Evolutionary conservation across 1,140 invertebrate genomes (phyloP).

Genomic region (Himalopsyche phryganea): DNA sequence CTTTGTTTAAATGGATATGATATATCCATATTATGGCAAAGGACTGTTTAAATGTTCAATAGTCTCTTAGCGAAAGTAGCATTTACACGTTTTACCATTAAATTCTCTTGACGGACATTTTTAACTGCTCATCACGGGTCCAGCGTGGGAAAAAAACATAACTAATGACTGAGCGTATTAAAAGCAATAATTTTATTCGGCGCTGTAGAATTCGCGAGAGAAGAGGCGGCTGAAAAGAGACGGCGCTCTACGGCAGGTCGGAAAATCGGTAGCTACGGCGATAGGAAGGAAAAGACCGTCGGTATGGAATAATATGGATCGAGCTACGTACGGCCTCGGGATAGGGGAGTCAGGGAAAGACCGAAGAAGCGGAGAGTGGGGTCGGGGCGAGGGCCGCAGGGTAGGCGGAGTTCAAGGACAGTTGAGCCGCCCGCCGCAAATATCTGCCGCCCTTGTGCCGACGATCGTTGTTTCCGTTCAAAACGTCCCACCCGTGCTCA

Average conservation of each 20-base stretch:
- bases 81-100: too few relatives aligned
- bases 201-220: not conserved
- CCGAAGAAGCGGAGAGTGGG: not conserved
- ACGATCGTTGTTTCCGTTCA: not conserved
- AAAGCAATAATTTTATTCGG: too few relatives aligned
- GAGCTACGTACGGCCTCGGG: not conserved
- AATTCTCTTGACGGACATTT: too few relatives aligned
- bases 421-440: constrained; percentile 1
- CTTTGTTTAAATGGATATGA: too few relatives aligned
- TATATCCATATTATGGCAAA: too few relatives aligned
- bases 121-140: too few relatives aligned
- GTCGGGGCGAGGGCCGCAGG: not conserved
- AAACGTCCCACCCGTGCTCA: not conserved
- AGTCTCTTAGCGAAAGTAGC: too few relatives aligned
- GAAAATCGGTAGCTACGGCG: not conserved
- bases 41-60: too few relatives aligned
- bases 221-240: not conserved
- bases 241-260: not conserved
- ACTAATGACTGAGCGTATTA: too few relatives aligned
- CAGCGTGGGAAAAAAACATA: too few relatives aligned
- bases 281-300: not conserved
- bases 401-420: constrained; percentile 10
- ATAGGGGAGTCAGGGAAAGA: not conserved
- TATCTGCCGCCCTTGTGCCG: constrained; percentile 3
- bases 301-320: constrained; percentile 1